These are phyloP conservation scores for Mechanitis messenoides DNA, from an alignment of 2,888 invertebrate genomes.

Conservation along the genomic window DNA sequence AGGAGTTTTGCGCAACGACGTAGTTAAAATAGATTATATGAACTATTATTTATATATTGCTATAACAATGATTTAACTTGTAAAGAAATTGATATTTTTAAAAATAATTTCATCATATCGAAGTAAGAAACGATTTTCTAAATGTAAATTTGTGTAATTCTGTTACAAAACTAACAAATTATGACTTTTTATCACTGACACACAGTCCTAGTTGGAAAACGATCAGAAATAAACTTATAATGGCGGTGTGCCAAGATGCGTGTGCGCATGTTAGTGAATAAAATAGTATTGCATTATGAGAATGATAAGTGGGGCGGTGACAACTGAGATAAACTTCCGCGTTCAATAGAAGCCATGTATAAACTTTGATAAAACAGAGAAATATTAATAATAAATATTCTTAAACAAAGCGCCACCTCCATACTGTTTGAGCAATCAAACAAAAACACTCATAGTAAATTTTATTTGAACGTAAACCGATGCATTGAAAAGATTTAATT, in stretches of 20 bases:
- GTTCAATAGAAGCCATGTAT: conserved; percentile 6
- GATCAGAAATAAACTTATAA: conserved; percentile 32
- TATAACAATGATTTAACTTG: too few species aligned
- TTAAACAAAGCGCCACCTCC: conserved; percentile 30
- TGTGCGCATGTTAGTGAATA: conserved; percentile 34
- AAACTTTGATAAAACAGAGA: neutral
- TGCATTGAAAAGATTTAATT: conserved; percentile 60
- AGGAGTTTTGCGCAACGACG: conserved; percentile 1
- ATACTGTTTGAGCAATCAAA: conserved; percentile 31
- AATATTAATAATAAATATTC: neutral
- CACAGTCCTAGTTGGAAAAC: conserved; percentile 31
- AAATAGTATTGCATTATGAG: conserved; percentile 34
- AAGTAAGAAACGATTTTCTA: too few species aligned
- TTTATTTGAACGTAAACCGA: conserved; percentile 58
- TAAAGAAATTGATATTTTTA: too few species aligned
- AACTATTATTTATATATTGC: neutral
- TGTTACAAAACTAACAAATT: too few species aligned
- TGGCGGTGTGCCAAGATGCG: conserved; percentile 38
- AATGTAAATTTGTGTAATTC: too few species aligned
- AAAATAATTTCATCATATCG: too few species aligned
- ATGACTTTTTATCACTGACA: conserved; percentile 27
- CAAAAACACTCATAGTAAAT: conserved; percentile 50
- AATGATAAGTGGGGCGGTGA: conserved; percentile 34
- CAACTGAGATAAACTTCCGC: conserved; percentile 29
- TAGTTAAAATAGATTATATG: neutral